phyloP scores from a whole-genome alignment of 2,113 vertebrate species.

The Plestiodon gilberti region DNA sequence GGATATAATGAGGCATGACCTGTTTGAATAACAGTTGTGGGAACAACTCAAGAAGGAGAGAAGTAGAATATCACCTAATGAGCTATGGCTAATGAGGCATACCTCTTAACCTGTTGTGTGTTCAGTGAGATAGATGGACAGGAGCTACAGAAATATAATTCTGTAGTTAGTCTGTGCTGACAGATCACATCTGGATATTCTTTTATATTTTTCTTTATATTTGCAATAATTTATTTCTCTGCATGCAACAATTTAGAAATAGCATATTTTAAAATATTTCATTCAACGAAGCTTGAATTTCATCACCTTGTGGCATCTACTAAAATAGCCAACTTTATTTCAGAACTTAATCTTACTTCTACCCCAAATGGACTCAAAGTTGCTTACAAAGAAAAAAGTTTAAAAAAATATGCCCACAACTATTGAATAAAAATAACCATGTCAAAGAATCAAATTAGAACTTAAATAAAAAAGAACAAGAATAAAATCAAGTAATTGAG shows the following conservation, averaged over 20 bases:
- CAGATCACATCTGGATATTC: neutral
- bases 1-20: constrained; percentile 10
- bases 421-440: neutral
- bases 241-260: neutral
- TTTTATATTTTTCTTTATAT: neutral
- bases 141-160: neutral
- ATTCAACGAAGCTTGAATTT: neutral
- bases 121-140: neutral
- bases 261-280: neutral
- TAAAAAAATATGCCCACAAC: neutral
- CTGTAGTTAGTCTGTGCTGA: neutral
- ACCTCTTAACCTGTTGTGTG: neutral
- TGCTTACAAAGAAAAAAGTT: neutral
- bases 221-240: neutral
- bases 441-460: neutral
- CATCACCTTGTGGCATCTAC: neutral
- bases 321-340: neutral
- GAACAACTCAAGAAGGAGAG: neutral
- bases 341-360: neutral
- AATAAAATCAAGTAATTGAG: neutral
- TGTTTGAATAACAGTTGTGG: constrained; percentile 6
- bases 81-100: neutral
- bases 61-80: neutral
- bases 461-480: neutral
- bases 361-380: neutral